Conservation (phyloP, 2,113 vertebrate genomes). For the Alligator mississippiensis region DNA sequence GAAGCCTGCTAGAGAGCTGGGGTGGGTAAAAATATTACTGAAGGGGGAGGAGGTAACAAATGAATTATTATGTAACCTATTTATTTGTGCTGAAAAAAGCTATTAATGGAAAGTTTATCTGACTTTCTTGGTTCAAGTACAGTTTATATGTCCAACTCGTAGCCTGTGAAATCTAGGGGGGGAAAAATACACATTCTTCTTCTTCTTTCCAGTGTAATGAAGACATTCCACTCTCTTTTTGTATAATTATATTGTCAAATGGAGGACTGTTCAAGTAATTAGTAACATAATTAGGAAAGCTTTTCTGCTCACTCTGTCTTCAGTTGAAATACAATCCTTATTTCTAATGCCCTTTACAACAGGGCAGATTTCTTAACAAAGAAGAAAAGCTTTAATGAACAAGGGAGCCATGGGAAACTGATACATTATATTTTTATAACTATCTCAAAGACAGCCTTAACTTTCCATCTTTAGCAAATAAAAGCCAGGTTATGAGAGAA, state of each 20-base stretch:
- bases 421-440: constrained; percentile 22
- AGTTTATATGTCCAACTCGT: constrained; percentile 34
- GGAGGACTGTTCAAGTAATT: constrained; percentile 75
- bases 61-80: neutral
- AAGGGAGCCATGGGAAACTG: constrained; percentile 35
- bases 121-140: constrained; percentile 27
- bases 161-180: constrained; percentile 28
- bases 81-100: neutral
- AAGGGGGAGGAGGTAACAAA: neutral
- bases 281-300: constrained; percentile 70
- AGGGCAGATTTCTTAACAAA: constrained; percentile 42
- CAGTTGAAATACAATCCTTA: constrained; percentile 62
- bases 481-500: constrained; percentile 36
- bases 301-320: constrained; percentile 51
- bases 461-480: constrained; percentile 58
- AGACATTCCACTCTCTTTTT: constrained; percentile 65
- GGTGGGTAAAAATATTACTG: neutral
- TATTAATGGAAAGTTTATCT: constrained; percentile 52
- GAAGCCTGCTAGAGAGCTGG: neutral
- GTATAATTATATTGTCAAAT: constrained; percentile 73
- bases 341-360: constrained; percentile 60
- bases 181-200: neutral
- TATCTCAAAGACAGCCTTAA: constrained; percentile 36
- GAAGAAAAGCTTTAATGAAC: constrained; percentile 42
- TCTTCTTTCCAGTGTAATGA: constrained; percentile 52